Conservation (phyloP, 2,113 vertebrate genomes). For the Nestor notabilis region DNA sequence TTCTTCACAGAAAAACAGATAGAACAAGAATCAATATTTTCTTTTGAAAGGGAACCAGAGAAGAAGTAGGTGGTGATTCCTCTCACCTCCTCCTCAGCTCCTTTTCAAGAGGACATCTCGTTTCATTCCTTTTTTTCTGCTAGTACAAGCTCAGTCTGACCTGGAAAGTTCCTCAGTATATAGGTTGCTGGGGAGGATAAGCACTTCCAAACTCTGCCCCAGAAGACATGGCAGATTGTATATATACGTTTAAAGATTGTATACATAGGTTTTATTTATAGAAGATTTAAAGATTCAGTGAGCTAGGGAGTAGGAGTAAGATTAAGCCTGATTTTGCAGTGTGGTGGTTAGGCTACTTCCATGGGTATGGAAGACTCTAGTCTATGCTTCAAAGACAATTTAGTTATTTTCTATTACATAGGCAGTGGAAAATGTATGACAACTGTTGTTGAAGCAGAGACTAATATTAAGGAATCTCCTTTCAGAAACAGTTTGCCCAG, state of each 20-base stretch:
- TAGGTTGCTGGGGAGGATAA: neutral
- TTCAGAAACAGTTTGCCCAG: neutral
- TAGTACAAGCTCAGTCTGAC: neutral
- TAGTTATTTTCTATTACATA: neutral
- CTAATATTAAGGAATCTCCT: neutral
- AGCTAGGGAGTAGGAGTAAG: neutral
- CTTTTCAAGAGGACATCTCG: neutral
- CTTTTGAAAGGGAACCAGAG: neutral
- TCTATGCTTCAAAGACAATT: neutral
- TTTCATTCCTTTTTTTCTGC: constrained; percentile 8
- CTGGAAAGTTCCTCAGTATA: neutral
- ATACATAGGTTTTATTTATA: neutral
- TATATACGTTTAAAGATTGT: neutral
- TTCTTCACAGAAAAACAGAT: constrained; percentile 15
- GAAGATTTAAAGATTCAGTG: neutral
- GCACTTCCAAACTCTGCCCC: neutral
- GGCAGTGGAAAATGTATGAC: neutral
- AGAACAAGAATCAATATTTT: neutral
- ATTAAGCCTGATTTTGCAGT: neutral
- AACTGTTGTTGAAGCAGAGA: neutral
- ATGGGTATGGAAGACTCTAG: neutral
- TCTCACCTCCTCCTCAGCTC: constrained; percentile 26
- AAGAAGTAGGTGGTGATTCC: constrained; percentile 50
- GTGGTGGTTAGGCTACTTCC: neutral
- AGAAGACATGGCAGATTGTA: neutral